Conservation (phyloP, 2,797 vertebrate genomes). For the Chlorospingus semifuscus region DNA sequence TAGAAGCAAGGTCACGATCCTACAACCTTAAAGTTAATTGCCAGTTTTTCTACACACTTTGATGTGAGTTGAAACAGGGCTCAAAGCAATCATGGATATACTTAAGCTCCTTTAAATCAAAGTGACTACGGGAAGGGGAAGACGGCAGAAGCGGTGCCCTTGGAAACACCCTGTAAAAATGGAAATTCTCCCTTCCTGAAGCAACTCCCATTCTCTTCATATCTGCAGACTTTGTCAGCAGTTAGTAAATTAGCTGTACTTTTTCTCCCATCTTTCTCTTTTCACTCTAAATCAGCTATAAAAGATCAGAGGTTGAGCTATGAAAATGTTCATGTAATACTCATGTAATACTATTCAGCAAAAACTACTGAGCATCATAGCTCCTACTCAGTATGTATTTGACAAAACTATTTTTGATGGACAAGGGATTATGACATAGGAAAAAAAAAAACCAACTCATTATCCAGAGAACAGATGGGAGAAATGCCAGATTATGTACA, state of each 20-base stretch:
- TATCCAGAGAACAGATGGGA: neutral
- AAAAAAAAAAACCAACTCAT: neutral
- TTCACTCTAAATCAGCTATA: neutral
- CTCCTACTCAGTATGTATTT: neutral
- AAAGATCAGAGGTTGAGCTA: neutral
- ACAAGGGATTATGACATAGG: neutral
- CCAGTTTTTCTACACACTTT: conserved; percentile 23
- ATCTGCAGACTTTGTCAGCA: neutral
- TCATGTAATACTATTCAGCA: neutral
- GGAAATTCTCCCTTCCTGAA: neutral
- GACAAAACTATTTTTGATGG: neutral
- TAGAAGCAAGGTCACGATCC: conserved; percentile 35
- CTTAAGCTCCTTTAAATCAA: conserved; percentile 41
- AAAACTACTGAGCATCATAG: neutral
- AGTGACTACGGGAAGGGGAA: neutral
- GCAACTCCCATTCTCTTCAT: neutral
- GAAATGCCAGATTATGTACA: neutral
- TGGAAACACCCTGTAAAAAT: neutral
- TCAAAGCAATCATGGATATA: neutral
- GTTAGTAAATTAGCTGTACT: neutral
- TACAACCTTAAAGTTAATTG: conserved; percentile 46
- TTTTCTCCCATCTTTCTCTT: neutral
- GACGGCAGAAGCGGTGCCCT: neutral
- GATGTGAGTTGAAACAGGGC: conserved; percentile 23
- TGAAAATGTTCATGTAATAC: neutral